Conservation (phyloP, 2,113 vertebrate species). For the Camelus dromedarius region DNA sequence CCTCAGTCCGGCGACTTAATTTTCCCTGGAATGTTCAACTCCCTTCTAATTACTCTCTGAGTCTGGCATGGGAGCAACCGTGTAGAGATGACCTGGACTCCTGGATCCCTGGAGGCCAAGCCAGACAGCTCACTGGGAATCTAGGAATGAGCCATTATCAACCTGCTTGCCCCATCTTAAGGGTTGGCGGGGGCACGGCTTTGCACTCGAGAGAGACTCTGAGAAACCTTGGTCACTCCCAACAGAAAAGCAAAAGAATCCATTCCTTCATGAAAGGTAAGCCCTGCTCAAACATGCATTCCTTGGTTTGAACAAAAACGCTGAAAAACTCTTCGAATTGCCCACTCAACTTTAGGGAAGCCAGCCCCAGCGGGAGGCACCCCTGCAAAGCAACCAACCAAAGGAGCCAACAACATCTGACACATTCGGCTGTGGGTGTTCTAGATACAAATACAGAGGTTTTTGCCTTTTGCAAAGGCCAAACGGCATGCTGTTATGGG, state of each 20-base stretch:
- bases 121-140: slow-evolving; percentile 32
- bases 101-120: not conserved
- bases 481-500: slow-evolving; percentile 42
- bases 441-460: slow-evolving; percentile 38
- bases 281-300: slow-evolving; percentile 35
- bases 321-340: not conserved
- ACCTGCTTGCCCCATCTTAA: not conserved
- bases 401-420: slow-evolving; percentile 29
- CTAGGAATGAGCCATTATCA: not conserved
- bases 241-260: slow-evolving; percentile 20
- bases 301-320: not conserved
- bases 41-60: slow-evolving; percentile 8
- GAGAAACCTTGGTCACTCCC: not conserved
- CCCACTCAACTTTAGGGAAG: slow-evolving; percentile 14
- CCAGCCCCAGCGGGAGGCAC: not conserved
- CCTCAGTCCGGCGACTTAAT: not conserved
- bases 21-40: not conserved
- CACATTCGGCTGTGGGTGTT: slow-evolving; percentile 55
- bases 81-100: slow-evolving; percentile 5
- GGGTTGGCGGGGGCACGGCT: not conserved
- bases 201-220: not conserved
- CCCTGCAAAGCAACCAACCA: not conserved
- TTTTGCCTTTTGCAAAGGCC: slow-evolving; percentile 67
- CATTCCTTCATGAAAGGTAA: not conserved
- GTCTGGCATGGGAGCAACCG: not conserved